Evolutionary conservation across 2,797 vertebrate species (phyloP), one percentile per base, ranked within the genome.

Genomic region (Poecile montanus): DNA sequence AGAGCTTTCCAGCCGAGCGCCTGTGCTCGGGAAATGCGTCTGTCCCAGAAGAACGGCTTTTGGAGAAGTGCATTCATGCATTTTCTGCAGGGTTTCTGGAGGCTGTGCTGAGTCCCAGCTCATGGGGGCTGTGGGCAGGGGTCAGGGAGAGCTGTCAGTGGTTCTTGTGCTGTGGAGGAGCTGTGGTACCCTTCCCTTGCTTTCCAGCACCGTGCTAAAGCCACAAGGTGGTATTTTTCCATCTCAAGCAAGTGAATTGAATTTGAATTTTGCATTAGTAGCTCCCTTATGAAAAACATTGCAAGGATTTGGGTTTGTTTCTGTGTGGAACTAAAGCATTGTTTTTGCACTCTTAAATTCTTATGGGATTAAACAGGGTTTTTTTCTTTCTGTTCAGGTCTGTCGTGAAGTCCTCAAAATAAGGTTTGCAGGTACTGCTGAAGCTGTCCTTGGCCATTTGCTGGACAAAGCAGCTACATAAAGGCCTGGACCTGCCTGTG

Each of bases 141-240:
- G 5, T 10, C 16, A 6, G 51, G 22, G 57, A 40, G 40, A 36
- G 82, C 67, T 81, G n/a, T 1, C 4, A 1, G 1, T 75, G 65
- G 15, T 20, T 44, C n/a, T 67, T 0, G 1, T 63, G 79, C 56
- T 10, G 1, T 38, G 63, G 15, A 82, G 54, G 66, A 75, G 42
- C 58, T 0, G 0, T 10, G 44, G 11, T 11, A 30, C 0, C 10
- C 38, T 54, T 17, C n/a, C 36, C 27, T 85, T 3, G 9, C 67
- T 36, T 60, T 21, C 30, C 27, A 20, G 20, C 23, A 34, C 6
- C 1, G 0, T 10, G 17, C 27, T 48, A 2, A 48, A 71, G 18
- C n/a, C 26, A 11, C 5, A 26, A 4, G 36, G 5, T 74, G 65
- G 7, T 86, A 5, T 75, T 86, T 86, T 63, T 72, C 27, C 38